Evolutionary conservation across 2,113 vertebrate genomes (phyloP).

Genomic region (Girardinichthys multiradiatus): DNA sequence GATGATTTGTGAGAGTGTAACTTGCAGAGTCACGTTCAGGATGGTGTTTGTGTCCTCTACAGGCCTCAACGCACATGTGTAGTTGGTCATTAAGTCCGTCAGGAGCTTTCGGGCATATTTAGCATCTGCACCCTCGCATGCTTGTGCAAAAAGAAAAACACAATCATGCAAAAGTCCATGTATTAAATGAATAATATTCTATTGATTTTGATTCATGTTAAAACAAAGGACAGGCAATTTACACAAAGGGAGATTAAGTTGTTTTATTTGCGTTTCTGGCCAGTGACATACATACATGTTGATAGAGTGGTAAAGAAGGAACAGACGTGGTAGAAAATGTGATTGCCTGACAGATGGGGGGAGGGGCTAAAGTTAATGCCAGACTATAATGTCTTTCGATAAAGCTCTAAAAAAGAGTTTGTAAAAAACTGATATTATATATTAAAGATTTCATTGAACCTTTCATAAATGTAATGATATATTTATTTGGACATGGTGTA

Average conservation of each 20-base stretch:
- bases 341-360: slow-evolving; percentile 57
- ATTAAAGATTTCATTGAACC: neutral
- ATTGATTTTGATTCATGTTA: neutral
- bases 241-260: neutral
- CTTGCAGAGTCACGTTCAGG: slow-evolving; percentile 89
- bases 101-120: slow-evolving; percentile 86
- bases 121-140: slow-evolving; percentile 80
- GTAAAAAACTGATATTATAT: slow-evolving; percentile 53
- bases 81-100: slow-evolving; percentile 87
- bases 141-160: slow-evolving; percentile 62
- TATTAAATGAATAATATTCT: neutral
- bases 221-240: neutral
- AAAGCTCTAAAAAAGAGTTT: slow-evolving; percentile 41
- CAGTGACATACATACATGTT: neutral
- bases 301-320: neutral
- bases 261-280: neutral
- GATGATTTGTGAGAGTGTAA: slow-evolving; percentile 93
- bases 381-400: slow-evolving; percentile 32
- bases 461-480: neutral
- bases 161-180: neutral
- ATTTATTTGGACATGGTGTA: neutral
- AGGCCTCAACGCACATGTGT: slow-evolving; percentile 87
- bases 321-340: slow-evolving; percentile 27
- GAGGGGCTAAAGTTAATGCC: slow-evolving; percentile 19
- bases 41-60: slow-evolving; percentile 87